These are phyloP conservation scores for Drosophila yooni DNA, from an alignment of 2,888 invertebrate species.

Conservation along the genomic window DNA sequence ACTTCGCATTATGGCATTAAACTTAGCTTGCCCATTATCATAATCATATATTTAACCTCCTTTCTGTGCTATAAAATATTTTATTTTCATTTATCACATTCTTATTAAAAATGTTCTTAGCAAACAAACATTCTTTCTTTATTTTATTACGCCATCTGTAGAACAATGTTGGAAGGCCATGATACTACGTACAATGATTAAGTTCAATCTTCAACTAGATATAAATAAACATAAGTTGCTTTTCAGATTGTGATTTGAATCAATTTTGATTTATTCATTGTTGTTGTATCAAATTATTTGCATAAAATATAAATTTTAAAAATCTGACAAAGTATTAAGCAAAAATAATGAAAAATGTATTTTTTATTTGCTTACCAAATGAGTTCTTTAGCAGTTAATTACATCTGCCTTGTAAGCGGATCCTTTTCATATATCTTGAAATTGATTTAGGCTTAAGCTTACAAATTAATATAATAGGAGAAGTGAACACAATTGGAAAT, in stretches of 20 bases:
- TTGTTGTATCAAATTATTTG: background rate
- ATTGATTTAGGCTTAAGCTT: background rate
- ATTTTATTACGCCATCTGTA: background rate
- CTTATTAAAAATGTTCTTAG: background rate
- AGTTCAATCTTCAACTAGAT: background rate
- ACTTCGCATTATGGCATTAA: background rate
- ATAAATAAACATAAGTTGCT: background rate
- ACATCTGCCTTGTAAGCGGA: background rate
- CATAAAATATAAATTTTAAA: background rate
- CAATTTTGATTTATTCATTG: background rate
- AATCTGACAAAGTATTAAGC: background rate
- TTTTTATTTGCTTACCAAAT: background rate
- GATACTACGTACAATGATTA: background rate
- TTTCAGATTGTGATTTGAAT: background rate
- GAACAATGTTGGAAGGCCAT: background rate
- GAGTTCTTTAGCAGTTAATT: background rate
- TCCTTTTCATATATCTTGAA: background rate
- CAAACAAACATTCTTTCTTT: background rate
- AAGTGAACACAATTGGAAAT: background rate
- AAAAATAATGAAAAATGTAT: background rate
- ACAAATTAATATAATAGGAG: background rate
- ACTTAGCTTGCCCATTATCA: background rate
- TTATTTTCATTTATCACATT: background rate
- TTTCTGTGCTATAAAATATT: background rate
- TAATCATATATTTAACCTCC: background rate